A percentile compares a stretch with the other conserved stretches of the same genome.
Evolutionary conservation across 2,797 vertebrate species (phyloP).

Genomic region (Tauraco hartlaubi): DNA sequence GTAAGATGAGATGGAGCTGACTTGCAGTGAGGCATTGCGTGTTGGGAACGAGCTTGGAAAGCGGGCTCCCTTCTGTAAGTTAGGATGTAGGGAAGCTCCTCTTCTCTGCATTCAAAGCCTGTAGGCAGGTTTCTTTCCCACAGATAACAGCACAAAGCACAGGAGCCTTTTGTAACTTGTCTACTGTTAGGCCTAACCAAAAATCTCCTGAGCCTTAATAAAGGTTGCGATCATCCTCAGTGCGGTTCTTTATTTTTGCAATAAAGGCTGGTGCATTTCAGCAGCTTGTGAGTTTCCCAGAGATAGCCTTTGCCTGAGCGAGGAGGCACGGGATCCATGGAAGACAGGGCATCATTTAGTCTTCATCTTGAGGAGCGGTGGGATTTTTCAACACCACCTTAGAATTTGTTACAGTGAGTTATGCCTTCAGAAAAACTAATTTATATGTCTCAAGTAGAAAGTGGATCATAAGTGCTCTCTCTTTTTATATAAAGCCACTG

Average conservation of each 20-base stretch:
- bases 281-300: neutral
- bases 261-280: neutral
- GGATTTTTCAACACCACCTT: neutral
- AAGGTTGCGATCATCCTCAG: neutral
- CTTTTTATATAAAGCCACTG: conserved; percentile 36
- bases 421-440: conserved; percentile 37
- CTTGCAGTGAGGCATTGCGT: neutral
- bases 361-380: neutral
- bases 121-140: neutral
- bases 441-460: conserved; percentile 34
- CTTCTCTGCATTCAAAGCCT: neutral
- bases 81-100: neutral
- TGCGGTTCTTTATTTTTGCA: neutral
- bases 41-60: neutral
- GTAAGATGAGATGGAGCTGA: neutral
- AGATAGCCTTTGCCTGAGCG: neutral
- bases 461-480: conserved; percentile 16
- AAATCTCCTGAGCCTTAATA: neutral
- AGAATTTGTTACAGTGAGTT: neutral
- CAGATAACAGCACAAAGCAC: neutral
- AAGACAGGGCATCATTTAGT: neutral
- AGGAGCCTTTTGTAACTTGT: neutral
- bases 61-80: neutral
- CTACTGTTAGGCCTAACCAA: neutral
- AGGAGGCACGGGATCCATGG: neutral